These are phyloP conservation scores for Caenorhabditis imperialis DNA, from an alignment of 2,888 invertebrate genomes.

Conservation along the genomic window DNA sequence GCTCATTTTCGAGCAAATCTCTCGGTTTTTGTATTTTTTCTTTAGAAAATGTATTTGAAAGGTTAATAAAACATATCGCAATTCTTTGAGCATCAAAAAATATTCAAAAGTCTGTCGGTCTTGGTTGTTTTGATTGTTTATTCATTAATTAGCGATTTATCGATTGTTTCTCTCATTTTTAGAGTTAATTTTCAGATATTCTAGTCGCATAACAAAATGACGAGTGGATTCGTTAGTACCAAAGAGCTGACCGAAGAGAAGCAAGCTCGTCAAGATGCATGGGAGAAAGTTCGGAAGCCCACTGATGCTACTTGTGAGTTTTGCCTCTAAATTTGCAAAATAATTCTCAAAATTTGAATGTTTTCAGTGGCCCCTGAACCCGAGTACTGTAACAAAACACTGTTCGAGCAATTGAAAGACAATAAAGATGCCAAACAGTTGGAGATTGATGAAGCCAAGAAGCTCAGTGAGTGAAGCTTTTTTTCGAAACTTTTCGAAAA, in stretches of 20 bases:
- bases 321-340: neutral
- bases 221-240: constrained; percentile 86
- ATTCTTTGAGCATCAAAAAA: neutral
- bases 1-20: neutral
- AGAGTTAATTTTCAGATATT: neutral
- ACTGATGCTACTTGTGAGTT: constrained; percentile 89
- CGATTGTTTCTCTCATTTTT: neutral
- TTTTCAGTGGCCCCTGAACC: constrained; percentile 89
- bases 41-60: neutral
- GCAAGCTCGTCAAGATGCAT: constrained; percentile 90
- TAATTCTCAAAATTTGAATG: neutral
- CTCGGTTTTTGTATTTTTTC: constrained; percentile 1
- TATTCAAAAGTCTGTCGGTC: neutral
- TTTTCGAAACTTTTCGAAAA: no score
- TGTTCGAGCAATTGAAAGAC: constrained; percentile 93
- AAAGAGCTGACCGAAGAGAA: constrained; percentile 88
- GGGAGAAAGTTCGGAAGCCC: constrained; percentile 93
- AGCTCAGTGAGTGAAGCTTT: constrained; percentile 91
- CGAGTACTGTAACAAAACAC: constrained; percentile 86
- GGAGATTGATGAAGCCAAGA: constrained; percentile 95
- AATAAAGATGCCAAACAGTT: constrained; percentile 91
- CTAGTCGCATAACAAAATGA: constrained; percentile 56
- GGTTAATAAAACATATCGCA: neutral
- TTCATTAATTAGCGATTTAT: neutral
- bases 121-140: neutral